Evolutionary conservation across 2,113 vertebrate genomes (phyloP).

Genomic region (Brachyhypopomus occidentalis): DNA sequence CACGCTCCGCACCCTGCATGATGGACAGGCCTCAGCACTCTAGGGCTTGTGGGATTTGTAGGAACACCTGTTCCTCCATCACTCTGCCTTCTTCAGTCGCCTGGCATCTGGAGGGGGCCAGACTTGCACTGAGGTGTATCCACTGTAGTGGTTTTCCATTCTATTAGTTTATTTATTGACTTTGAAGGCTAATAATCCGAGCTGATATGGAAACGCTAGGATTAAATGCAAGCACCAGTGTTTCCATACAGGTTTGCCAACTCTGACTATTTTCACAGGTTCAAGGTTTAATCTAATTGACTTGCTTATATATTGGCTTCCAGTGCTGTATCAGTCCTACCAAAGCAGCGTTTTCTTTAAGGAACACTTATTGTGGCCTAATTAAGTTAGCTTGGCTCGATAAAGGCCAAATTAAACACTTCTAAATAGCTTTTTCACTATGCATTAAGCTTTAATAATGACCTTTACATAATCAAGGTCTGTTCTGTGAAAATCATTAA

Average conservation of each 20-base stretch:
- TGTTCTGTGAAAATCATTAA: too few relatives aligned
- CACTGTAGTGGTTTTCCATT: too few relatives aligned
- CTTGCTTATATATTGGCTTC: background rate
- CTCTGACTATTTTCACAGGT: background rate
- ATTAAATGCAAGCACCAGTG: background rate
- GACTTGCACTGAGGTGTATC: background rate
- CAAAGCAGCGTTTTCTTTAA: too few relatives aligned
- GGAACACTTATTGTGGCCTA: too few relatives aligned
- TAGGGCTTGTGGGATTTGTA: conserved; percentile 34
- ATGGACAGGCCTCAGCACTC: conserved; percentile 27
- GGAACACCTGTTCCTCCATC: conserved; percentile 27
- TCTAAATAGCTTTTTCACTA: too few relatives aligned
- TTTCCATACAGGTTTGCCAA: background rate
- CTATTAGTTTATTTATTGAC: background rate
- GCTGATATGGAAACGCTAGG: background rate
- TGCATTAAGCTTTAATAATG: too few relatives aligned
- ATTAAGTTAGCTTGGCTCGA: too few relatives aligned
- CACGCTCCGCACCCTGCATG: background rate
- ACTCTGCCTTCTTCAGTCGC: background rate
- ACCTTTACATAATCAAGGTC: too few relatives aligned
- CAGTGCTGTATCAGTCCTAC: background rate
- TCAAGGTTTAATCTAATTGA: background rate
- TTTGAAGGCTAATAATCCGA: conserved; percentile 2
- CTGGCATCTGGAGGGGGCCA: background rate
- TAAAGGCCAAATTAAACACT: too few relatives aligned